phyloP scores from a whole-genome alignment of 2,797 vertebrate genomes.

The Emys orbicularis region DNA sequence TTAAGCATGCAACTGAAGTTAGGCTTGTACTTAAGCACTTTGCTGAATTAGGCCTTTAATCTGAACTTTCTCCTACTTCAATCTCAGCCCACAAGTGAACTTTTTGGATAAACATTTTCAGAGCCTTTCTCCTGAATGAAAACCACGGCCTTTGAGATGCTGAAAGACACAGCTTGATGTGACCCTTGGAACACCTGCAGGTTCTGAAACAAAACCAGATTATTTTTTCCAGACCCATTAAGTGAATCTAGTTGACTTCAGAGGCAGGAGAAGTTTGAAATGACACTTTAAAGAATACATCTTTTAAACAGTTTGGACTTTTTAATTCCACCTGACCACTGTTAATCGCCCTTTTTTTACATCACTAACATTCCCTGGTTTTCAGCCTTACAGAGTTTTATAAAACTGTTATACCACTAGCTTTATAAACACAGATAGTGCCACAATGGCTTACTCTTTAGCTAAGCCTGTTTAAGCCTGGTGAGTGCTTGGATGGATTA shows the following conservation, averaged over 20 bases:
- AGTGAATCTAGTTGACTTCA: conserved; percentile 48
- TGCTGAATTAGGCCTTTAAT: background rate
- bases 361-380: background rate
- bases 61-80: conserved; percentile 2
- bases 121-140: conserved; percentile 36
- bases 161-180: conserved; percentile 6
- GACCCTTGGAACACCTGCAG: conserved; percentile 28
- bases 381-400: background rate
- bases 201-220: conserved; percentile 11
- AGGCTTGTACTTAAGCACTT: background rate
- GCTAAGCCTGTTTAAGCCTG: background rate
- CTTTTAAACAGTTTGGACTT: background rate
- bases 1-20: background rate
- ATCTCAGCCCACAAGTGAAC: background rate
- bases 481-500: background rate
- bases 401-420: background rate
- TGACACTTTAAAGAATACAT: conserved; percentile 27
- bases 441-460: background rate
- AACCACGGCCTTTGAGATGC: background rate
- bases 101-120: conserved; percentile 23
- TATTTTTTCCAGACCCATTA: conserved; percentile 38
- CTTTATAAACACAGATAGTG: background rate
- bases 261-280: conserved; percentile 32
- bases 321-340: background rate
- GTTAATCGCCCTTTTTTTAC: background rate